Evolutionary conservation across 2,888 invertebrate genomes (phyloP).

Genomic region (Lacanobia wlatinum): DNA sequence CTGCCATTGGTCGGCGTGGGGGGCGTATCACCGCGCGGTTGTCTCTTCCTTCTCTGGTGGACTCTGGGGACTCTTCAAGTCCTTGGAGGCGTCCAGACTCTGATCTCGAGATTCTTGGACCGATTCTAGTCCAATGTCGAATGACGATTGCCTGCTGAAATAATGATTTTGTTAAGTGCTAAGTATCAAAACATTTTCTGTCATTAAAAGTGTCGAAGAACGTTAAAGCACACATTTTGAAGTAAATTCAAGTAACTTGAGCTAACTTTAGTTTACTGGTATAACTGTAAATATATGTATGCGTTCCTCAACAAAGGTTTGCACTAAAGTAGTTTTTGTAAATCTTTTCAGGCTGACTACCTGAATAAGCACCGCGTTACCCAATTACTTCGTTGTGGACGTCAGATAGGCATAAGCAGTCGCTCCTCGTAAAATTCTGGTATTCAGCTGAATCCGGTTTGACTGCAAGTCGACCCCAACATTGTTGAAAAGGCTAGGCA

Average conservation of each 20-base stretch:
- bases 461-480: too few species aligned
- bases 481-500: too few species aligned
- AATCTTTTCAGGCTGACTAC: too few species aligned
- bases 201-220: background rate
- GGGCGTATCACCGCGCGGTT: slow-evolving; percentile 69
- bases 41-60: slow-evolving; percentile 24
- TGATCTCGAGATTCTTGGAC: slow-evolving; percentile 82
- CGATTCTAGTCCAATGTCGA: slow-evolving; percentile 84
- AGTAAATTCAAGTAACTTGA: background rate
- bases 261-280: background rate
- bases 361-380: too few species aligned
- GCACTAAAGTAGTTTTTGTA: too few species aligned
- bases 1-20: slow-evolving; percentile 62
- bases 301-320: background rate
- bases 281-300: background rate
- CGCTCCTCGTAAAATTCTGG: too few species aligned
- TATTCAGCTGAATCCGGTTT: too few species aligned
- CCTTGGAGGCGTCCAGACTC: slow-evolving; percentile 70
- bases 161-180: background rate
- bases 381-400: too few species aligned
- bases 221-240: too few species aligned
- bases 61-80: slow-evolving; percentile 42
- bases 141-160: slow-evolving; percentile 82
- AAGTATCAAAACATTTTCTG: background rate
- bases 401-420: too few species aligned